Conservation (phyloP, 1,140 invertebrate genomes). For the Lordiphosa collinella region DNA sequence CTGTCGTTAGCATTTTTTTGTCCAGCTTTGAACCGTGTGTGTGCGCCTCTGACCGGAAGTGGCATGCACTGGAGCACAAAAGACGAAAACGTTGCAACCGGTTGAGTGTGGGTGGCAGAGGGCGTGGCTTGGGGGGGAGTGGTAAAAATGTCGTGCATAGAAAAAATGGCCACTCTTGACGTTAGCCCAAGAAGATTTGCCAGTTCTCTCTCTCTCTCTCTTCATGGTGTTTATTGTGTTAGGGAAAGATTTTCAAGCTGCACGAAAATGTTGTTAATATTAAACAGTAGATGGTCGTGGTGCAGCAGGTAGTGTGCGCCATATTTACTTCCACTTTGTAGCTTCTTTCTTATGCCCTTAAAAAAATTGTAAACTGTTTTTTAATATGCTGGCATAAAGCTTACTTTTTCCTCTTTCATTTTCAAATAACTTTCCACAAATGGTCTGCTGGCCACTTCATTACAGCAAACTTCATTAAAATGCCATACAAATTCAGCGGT, state of each 20-base stretch:
- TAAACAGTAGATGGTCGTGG: too few relatives aligned
- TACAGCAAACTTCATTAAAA: slow-evolving; percentile 45
- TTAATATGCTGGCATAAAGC: slow-evolving; percentile 44
- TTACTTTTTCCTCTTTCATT: slow-evolving; percentile 3
- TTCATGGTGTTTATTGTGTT: slow-evolving; percentile 17
- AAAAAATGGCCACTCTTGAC: slow-evolving; percentile 36
- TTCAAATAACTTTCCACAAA: slow-evolving; percentile 15
- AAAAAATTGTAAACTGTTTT: slow-evolving; percentile 38
- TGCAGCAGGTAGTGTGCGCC: too few relatives aligned
- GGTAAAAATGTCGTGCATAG: too few relatives aligned
- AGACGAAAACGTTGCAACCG: slow-evolving; percentile 4
- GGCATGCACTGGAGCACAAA: not conserved
- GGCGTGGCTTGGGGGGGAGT: too few relatives aligned
- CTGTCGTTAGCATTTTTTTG: slow-evolving; percentile 26
- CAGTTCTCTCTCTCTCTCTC: too few relatives aligned
- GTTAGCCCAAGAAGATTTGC: slow-evolving; percentile 32
- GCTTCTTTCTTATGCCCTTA: not conserved
- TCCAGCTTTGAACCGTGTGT: slow-evolving; percentile 10
- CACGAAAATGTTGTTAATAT: too few relatives aligned
- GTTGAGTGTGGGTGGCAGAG: slow-evolving; percentile 1
- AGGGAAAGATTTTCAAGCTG: not conserved
- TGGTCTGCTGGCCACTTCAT: slow-evolving; percentile 27
- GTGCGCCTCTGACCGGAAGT: slow-evolving; percentile 19
- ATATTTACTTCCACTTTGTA: too few relatives aligned
- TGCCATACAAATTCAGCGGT: slow-evolving; percentile 2